Conservation (phyloP, 2,797 vertebrate species). For the Falco cherrug region DNA sequence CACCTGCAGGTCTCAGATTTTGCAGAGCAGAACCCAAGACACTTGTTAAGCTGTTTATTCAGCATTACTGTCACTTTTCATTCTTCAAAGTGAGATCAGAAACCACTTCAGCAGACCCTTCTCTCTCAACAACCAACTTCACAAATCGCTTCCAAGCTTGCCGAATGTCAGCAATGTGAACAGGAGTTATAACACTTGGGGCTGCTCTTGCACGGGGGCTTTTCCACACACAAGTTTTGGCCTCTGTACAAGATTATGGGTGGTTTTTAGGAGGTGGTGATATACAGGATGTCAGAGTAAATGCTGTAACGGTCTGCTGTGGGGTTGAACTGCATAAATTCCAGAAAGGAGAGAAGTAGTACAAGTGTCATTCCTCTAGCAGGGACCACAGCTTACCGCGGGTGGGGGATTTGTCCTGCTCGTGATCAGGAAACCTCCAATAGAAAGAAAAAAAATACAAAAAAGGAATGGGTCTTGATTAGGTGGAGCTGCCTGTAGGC, state of each 20-base stretch:
- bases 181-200: not conserved
- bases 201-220: not conserved
- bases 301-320: not conserved
- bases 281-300: not conserved
- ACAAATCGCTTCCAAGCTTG: not conserved
- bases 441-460: not conserved
- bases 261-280: not conserved
- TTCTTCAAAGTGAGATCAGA: not conserved
- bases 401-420: not conserved
- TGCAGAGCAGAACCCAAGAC: not conserved
- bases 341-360: not conserved
- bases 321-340: not conserved
- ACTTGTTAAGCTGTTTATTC: not conserved
- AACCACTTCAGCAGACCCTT: not conserved
- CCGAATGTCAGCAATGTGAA: not conserved
- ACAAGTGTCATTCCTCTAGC: not conserved
- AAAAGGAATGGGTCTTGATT: not conserved
- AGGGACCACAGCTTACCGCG: not conserved
- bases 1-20: not conserved
- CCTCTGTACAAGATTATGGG: not conserved
- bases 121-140: not conserved
- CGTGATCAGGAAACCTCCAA: not conserved
- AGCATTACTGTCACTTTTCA: not conserved
- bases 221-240: not conserved
- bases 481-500: not conserved